Base-by-base conservation (phyloP, 2,888 invertebrate species). In the Drosophila affinis region DNA sequence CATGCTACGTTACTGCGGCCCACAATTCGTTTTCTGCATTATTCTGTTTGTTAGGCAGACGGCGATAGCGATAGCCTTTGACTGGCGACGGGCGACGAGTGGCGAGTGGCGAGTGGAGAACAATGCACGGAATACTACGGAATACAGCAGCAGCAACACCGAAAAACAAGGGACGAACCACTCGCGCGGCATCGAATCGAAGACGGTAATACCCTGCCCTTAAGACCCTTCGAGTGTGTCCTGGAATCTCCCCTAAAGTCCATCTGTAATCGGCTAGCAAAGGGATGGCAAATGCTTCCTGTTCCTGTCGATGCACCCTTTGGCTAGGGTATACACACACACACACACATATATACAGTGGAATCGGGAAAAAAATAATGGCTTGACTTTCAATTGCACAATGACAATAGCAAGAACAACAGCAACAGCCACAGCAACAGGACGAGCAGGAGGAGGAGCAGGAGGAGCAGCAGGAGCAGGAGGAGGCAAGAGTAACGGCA, bases 371-470 rank as follows among this genome's bases (percentile, higher is more conserved):
- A 64, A 64, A 81, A 69, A 78, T 62, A 81, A 76, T 87, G 78
- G 77, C 85, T 81, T 87, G 82, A 81, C 85, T 83, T 84, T 84
- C 87, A 87, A 83, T 84, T 84, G 85, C 81, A 81, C 85, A 83
- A 76, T 70, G 68, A 72, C 71, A 76, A 62, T 59, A 76, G 49
- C 74, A 54, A 68, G 60, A 73, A 27, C 52, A 60, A 56, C 34
- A 62, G 34, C 51, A 61, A 12, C 21, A 64, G 44, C 5, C 44
- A n/a, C 14, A 48, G 10, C 10, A 62, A 34, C 51, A 21, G 18
- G 1, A 21, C 1, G 1, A 21, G 18, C 18, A 21, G 18, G 18
- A 21, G 18, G 18, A 21, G 18, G 18, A n/a, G n/a, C 18, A 21
- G 2, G 18, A 21, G 18, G 1, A 61, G 14, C 21, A 54, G 48